Evolutionary conservation across 2,888 invertebrate genomes (phyloP), one percentile per base, ranked within the genome.

Genomic region (Ennomos quercinarius): DNA sequence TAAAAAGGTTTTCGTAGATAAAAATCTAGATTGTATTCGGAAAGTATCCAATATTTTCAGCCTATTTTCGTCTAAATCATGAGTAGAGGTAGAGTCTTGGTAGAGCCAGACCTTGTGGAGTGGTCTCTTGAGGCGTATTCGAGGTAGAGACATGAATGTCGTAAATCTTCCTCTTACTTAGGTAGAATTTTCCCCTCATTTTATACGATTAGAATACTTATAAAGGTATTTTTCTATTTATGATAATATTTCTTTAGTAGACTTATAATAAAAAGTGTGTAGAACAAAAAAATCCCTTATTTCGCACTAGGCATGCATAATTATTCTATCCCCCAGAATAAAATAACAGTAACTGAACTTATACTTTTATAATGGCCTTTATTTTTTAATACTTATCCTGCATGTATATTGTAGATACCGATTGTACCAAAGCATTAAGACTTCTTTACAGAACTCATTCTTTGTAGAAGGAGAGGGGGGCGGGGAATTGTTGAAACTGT

Each of bases 81-180:
- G 46, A 45, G 47, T 39, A 39, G 37, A 45, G 49, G 43, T 36
- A 47, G 35, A 9, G 46, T 37, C 17, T 17, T 17, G 17, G 47
- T 39, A 39, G 37, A 45, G 49, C 49, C 36, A 47, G 35, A 11
- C 41, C n/a, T 37, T 12, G 41, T 34, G 11, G 36, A 48, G 48
- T 34, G 35, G 13, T 34, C 57, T 42, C 57, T 37, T 10, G 57
- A 40, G 57, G 41, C 43, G 27, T 36, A 10, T 11, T 38, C 17
- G 46, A 35, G 57, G 50, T 57, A 48, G 46, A 34, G 42, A 35
- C 55, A 46, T 12, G 36, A 11, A 57, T 40, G 50, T 42, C 27
- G 41, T 57, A 51, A 57, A 57, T 57, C 57, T 57, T 50, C 8
- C 43, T 40, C 57, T 11, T 36, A 37, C 41, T 17, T 37, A 37